These are phyloP conservation scores for Gastrophysa polygoni DNA, from an alignment of 2,888 invertebrate genomes.

Conservation along the genomic window DNA sequence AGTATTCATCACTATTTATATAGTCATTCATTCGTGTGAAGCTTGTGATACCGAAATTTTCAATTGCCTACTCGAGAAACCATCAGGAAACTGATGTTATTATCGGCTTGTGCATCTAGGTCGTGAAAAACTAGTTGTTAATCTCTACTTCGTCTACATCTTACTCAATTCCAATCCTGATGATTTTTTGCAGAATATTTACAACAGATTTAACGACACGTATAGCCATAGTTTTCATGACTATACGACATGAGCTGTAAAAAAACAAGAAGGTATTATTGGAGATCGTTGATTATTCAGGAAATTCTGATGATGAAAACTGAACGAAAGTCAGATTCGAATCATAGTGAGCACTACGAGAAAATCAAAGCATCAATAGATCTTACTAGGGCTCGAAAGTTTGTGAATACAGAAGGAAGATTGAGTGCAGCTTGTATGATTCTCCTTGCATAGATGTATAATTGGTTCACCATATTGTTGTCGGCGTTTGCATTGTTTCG, in stretches of 20 bases:
- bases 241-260: slow-evolving; percentile 23
- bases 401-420: too few species aligned
- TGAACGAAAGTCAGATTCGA: too few species aligned
- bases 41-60: neutral
- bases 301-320: too few species aligned
- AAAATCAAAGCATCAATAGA: too few species aligned
- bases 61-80: too few species aligned
- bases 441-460: neutral
- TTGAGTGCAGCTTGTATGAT: too few species aligned
- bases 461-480: neutral
- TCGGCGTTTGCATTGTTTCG: neutral
- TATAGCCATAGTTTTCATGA: slow-evolving; percentile 21
- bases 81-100: too few species aligned
- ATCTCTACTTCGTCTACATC: slow-evolving; percentile 16
- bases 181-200: slow-evolving; percentile 16
- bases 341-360: too few species aligned
- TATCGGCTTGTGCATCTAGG: slow-evolving; percentile 1
- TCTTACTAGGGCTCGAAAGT: too few species aligned
- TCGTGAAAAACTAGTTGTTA: neutral
- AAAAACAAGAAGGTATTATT: slow-evolving; percentile 2
- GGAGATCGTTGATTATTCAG: neutral
- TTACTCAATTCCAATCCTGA: slow-evolving; percentile 21
- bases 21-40: neutral
- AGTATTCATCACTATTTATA: too few species aligned
- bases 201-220: slow-evolving; percentile 19